Base-by-base conservation (phyloP, 2,113 vertebrate species). In the Stomatorhinus ivindoensis region DNA sequence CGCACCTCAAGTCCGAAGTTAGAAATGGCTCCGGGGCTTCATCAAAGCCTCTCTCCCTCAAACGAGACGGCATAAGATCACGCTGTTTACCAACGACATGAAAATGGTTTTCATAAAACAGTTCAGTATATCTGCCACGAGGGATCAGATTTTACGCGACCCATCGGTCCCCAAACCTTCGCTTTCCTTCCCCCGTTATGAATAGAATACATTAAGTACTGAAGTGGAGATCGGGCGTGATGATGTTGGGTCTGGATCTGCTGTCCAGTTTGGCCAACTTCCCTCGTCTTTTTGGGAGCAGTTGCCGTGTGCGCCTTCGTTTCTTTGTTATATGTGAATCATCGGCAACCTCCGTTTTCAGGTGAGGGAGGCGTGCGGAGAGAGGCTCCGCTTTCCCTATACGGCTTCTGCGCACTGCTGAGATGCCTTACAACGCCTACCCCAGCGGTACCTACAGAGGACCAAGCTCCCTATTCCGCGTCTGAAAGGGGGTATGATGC, bases 341-440 rank as follows among this genome's bases (percentile, higher is more conserved):
- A n/a, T 87, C 31, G 44, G 27, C 7, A 10, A 24, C 50, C 85
- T 83, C 27, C 39, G 85, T 51, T 88, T 46, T 82, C 86, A 90
- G 89, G 89, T 90, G 86, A 51, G 89, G 61, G 89, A 88, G 86
- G 69, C 31, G 61, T 3, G 53, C 24, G 44, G 50, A 55, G 24
- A 35, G 69, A 15, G 21, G 44, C 85, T 86, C 65, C 44, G 83
- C 31, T 51, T 89, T 65, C 8, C 83, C 88, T 88, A 65, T 82
- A 86, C 89, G 87, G 90, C 89, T 92, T 84, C 89, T 92, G 91
- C 91, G 91, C 91, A 92, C 76, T 90, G 89, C 90, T 84, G 89
- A 85, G 58, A 89, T 50, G 80, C 50, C 53, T 80, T 53, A 55
- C 50, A 50, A 76, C 76, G 88, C 80, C 50, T 84, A 84, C 46